These are phyloP conservation scores for Bursaphelenchus okinawaensis DNA, from an alignment of 2,888 invertebrate genomes.

Conservation along the genomic window DNA sequence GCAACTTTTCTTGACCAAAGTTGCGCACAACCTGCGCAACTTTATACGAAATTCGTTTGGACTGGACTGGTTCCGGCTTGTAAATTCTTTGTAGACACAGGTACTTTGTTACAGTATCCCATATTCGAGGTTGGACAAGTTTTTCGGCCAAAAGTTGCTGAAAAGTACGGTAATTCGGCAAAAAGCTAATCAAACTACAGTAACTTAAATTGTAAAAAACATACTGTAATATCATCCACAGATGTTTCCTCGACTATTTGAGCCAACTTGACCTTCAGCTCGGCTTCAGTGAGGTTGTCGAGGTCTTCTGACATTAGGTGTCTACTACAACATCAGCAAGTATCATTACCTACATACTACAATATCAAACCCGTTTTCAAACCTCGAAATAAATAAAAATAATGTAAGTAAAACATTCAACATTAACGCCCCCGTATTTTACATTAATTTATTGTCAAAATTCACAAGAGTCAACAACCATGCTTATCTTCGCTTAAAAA, in stretches of 20 bases:
- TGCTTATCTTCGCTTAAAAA: no score
- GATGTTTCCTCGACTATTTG: not conserved
- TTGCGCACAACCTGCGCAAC: not conserved
- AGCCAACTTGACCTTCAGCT: not conserved
- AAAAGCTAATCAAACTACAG: not conserved
- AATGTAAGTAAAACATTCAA: no score
- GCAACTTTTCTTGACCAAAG: not conserved
- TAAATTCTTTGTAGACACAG: slow-evolving; percentile 1
- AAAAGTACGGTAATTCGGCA: not conserved
- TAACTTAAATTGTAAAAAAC: not conserved
- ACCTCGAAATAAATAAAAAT: not conserved
- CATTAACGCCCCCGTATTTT: no score
- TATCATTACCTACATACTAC: not conserved
- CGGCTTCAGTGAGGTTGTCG: not conserved
- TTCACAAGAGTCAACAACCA: no score
- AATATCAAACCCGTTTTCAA: not conserved
- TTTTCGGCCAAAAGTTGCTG: not conserved
- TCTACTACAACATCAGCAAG: not conserved
- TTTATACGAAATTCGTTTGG: not conserved
- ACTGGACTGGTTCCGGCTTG: not conserved
- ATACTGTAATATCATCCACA: not conserved
- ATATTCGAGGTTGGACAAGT: not conserved
- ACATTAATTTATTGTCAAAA: no score
- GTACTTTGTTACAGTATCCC: not conserved
- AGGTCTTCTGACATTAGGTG: not conserved